A percentile compares a stretch with the other conserved stretches of the same genome.
Evolutionary conservation across 2,113 vertebrate genomes (phyloP).

Genomic region (Zosterops japonicus): DNA sequence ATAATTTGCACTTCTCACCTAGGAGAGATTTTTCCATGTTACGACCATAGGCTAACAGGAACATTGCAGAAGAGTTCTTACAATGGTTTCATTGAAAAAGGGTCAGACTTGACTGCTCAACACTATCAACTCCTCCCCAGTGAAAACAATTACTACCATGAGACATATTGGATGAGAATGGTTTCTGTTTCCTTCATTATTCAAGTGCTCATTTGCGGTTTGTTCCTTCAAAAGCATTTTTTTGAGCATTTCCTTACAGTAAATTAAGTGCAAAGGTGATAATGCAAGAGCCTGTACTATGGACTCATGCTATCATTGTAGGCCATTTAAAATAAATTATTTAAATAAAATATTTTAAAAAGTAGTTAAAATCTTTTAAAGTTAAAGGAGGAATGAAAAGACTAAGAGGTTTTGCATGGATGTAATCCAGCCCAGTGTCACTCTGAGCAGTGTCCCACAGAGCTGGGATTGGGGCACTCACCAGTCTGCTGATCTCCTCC

Average conservation of each 20-base stretch:
- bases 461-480: constrained; percentile 70
- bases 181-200: background rate
- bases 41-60: background rate
- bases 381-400: background rate
- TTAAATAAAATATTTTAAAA: too few relatives aligned
- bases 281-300: background rate
- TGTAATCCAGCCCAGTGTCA: background rate
- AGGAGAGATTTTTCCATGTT: background rate
- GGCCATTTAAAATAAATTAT: background rate
- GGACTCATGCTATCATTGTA: accelerated
- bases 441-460: accelerated
- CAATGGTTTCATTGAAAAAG: background rate
- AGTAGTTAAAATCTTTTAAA: background rate
- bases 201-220: background rate
- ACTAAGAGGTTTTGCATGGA: background rate
- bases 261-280: background rate
- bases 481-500: constrained; percentile 97
- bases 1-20: constrained; percentile 99
- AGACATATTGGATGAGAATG: accelerated
- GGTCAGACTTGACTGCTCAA: background rate
- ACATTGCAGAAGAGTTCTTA: background rate
- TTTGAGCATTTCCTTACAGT: background rate
- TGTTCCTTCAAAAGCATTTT: background rate
- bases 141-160: background rate
- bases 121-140: background rate